Percentiles rank a stretch among this genome's conserved stretches.
These are phyloP conservation scores for Alloplasta piceator DNA, from an alignment of 2,888 invertebrate species.

Conservation along the genomic window DNA sequence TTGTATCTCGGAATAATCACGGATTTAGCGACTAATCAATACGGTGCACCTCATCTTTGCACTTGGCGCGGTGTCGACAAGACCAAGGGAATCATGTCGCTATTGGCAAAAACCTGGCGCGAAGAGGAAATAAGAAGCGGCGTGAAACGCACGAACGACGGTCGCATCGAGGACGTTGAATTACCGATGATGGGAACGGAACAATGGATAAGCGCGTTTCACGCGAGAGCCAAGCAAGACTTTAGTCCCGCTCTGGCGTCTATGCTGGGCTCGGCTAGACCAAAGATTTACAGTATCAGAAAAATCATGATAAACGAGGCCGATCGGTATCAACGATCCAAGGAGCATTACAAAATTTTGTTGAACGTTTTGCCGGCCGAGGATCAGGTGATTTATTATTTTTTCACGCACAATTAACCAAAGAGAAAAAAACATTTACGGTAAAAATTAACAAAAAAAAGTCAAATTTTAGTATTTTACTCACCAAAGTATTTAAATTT, in stretches of 20 bases:
- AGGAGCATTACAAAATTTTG: constrained; percentile 81
- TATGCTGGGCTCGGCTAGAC: constrained; percentile 82
- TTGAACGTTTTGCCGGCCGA: constrained; percentile 74
- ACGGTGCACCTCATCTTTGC: constrained; percentile 81
- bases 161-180: constrained; percentile 80
- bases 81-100: constrained; percentile 77
- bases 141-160: constrained; percentile 76
- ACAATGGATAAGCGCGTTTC: constrained; percentile 79
- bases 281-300: constrained; percentile 83
- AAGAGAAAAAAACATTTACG: too few relatives aligned
- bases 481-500: too few relatives aligned
- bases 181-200: constrained; percentile 82
- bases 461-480: too few relatives aligned
- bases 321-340: constrained; percentile 77
- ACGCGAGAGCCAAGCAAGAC: constrained; percentile 69
- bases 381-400: constrained; percentile 78
- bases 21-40: constrained; percentile 81
- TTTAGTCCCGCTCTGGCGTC: constrained; percentile 81
- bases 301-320: constrained; percentile 79
- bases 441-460: too few relatives aligned
- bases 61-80: constrained; percentile 83
- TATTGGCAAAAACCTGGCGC: constrained; percentile 82
- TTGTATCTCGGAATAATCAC: constrained; percentile 81
- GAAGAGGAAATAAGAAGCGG: constrained; percentile 81
- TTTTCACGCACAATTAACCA: not conserved